phyloP scores from a whole-genome alignment of 2,888 invertebrate genomes.

The Hirtodrosophila trivittata region DNA sequence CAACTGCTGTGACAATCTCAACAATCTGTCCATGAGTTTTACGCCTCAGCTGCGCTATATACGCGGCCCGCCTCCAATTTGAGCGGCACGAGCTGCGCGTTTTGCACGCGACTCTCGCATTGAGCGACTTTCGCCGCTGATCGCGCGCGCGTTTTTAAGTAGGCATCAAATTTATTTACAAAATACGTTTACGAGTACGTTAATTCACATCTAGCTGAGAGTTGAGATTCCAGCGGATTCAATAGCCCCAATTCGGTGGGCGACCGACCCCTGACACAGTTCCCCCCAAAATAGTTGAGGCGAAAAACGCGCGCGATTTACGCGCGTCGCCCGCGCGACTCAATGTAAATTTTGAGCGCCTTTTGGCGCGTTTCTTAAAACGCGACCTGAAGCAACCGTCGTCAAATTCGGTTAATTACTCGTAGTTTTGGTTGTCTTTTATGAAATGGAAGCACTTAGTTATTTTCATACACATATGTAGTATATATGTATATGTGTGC shows the following conservation, averaged over 20 bases:
- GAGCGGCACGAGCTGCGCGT: conserved; percentile 75
- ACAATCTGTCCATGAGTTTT: conserved; percentile 89
- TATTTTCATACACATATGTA: conserved; percentile 13
- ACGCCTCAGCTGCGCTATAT: conserved; percentile 90
- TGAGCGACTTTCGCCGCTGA: conserved; percentile 2
- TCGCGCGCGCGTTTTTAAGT: conserved; percentile 46
- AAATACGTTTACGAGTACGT: conserved; percentile 31
- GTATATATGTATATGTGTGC: conserved; percentile 20
- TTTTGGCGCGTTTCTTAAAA: conserved; percentile 6
- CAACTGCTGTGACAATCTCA: conserved; percentile 90
- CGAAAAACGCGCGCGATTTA: neutral
- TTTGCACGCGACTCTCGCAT: conserved; percentile 10
- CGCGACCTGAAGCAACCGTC: conserved; percentile 28
- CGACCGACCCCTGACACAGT: neutral
- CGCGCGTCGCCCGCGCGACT: conserved; percentile 5
- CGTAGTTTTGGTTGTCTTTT: conserved; percentile 35
- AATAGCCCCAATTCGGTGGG: neutral
- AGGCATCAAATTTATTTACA: conserved; percentile 47
- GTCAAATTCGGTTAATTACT: conserved; percentile 28
- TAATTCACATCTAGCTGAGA: conserved; percentile 29
- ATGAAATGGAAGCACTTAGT: conserved; percentile 43
- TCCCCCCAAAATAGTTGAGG: neutral
- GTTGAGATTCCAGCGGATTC: conserved; percentile 22
- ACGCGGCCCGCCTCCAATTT: conserved; percentile 90
- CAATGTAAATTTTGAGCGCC: too few relatives aligned